These are phyloP conservation scores for Prionailurus viverrinus DNA, from an alignment of 2,113 vertebrate species.

Conservation along the genomic window DNA sequence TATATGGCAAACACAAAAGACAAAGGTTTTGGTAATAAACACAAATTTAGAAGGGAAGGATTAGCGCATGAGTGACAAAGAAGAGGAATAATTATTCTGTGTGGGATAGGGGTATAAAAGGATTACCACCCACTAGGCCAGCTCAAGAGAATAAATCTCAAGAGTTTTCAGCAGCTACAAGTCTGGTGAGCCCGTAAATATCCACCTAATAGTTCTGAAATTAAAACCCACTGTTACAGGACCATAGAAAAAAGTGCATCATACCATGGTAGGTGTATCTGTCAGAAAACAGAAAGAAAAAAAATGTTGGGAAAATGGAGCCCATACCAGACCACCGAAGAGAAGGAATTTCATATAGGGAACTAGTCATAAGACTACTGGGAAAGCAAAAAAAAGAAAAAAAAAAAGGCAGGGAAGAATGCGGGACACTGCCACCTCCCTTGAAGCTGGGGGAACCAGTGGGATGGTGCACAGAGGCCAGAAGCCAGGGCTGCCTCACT, in stretches of 20 bases:
- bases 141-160: slow-evolving; percentile 60
- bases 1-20: slow-evolving; percentile 81
- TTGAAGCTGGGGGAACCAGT: not conserved
- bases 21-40: slow-evolving; percentile 82
- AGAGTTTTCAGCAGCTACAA: slow-evolving; percentile 71
- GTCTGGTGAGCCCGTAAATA: slow-evolving; percentile 63
- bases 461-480: not conserved
- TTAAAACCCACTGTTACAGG: slow-evolving; percentile 54
- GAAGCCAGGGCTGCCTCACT: not conserved
- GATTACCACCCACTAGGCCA: slow-evolving; percentile 71
- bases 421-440: too few relatives aligned
- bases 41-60: slow-evolving; percentile 79
- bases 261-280: not conserved
- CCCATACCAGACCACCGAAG: not conserved
- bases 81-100: slow-evolving; percentile 69
- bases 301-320: slow-evolving; percentile 21
- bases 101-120: slow-evolving; percentile 47
- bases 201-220: slow-evolving; percentile 80
- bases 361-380: not conserved
- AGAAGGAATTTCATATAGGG: not conserved
- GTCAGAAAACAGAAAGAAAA: not conserved
- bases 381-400: not conserved
- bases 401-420: not conserved
- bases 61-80: slow-evolving; percentile 78
- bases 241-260: not conserved